Percentiles rank a stretch among this genome's conserved stretches.
Evolutionary conservation across 2,888 invertebrate species (phyloP).

Genomic region (Herminia tarsipennalis): DNA sequence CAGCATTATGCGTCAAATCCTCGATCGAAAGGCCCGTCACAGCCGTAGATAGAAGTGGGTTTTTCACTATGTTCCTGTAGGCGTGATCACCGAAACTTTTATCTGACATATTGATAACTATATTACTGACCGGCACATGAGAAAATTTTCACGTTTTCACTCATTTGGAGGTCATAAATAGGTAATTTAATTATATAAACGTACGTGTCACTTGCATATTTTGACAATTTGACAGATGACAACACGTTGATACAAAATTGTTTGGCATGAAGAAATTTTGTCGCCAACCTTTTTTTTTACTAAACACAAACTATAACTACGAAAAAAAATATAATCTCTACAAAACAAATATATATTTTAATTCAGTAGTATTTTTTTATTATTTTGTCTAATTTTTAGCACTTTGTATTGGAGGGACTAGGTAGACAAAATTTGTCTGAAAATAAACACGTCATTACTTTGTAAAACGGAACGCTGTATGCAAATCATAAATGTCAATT

Average conservation of each 20-base stretch:
- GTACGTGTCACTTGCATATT: slow-evolving; percentile 84
- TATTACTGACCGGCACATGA: slow-evolving; percentile 63
- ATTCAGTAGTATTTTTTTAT: no score
- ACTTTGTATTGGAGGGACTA: no score
- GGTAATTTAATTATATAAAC: slow-evolving; percentile 79
- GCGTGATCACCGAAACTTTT: slow-evolving; percentile 79
- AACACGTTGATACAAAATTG: slow-evolving; percentile 35
- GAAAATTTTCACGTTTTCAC: slow-evolving; percentile 73
- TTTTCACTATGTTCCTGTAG: slow-evolving; percentile 81
- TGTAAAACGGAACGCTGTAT: not conserved
- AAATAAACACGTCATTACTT: not conserved
- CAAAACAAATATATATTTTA: no score
- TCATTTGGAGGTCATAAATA: slow-evolving; percentile 83
- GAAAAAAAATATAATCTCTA: no score
- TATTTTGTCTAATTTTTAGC: no score
- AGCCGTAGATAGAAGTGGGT: slow-evolving; percentile 90
- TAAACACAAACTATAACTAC: not conserved
- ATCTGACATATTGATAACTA: slow-evolving; percentile 70
- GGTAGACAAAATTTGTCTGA: no score
- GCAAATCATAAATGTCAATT: no score
- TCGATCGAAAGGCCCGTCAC: slow-evolving; percentile 90
- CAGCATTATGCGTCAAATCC: slow-evolving; percentile 89
- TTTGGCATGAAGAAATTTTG: slow-evolving; percentile 1
- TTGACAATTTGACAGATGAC: slow-evolving; percentile 64
- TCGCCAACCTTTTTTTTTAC: not conserved